phyloP scores from a whole-genome alignment of 2,888 invertebrate genomes.

The Horisme vitalbata region DNA sequence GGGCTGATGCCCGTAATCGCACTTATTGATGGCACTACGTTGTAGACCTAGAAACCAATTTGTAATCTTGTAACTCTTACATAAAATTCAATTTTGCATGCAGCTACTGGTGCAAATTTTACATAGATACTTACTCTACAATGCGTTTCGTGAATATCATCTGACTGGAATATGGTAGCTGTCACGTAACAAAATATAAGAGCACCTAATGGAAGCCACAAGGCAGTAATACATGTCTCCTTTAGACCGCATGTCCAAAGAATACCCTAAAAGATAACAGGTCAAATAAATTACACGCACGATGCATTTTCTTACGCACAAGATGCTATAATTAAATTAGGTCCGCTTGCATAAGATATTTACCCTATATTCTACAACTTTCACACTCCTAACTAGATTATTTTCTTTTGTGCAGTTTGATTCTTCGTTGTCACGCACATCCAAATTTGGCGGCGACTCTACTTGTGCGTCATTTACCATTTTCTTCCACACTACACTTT shows the following conservation, averaged over 20 bases:
- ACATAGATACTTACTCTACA: constrained; percentile 89
- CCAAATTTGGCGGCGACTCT: constrained; percentile 69
- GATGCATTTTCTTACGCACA: constrained; percentile 9
- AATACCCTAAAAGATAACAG: constrained; percentile 66
- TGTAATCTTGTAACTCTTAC: neutral
- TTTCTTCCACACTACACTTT: constrained; percentile 62
- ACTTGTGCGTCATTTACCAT: constrained; percentile 79
- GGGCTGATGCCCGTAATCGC: constrained; percentile 97
- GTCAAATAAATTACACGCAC: constrained; percentile 2
- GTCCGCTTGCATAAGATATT: constrained; percentile 12
- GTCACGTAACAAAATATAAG: constrained; percentile 94
- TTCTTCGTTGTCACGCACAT: constrained; percentile 53
- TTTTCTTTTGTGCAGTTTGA: constrained; percentile 58
- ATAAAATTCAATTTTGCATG: no score
- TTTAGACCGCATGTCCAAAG: constrained; percentile 90
- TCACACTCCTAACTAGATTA: constrained; percentile 58
- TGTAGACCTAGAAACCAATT: constrained; percentile 88
- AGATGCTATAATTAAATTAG: constrained; percentile 18
- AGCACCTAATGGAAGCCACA: constrained; percentile 92
- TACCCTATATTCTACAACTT: constrained; percentile 71
- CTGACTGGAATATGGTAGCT: constrained; percentile 94
- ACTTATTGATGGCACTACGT: constrained; percentile 97
- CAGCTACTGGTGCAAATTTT: neutral
- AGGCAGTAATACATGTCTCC: constrained; percentile 91
- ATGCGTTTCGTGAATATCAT: constrained; percentile 97